Conservation (phyloP, 1,140 invertebrate genomes). For the Harpegnathos saltator region DNA sequence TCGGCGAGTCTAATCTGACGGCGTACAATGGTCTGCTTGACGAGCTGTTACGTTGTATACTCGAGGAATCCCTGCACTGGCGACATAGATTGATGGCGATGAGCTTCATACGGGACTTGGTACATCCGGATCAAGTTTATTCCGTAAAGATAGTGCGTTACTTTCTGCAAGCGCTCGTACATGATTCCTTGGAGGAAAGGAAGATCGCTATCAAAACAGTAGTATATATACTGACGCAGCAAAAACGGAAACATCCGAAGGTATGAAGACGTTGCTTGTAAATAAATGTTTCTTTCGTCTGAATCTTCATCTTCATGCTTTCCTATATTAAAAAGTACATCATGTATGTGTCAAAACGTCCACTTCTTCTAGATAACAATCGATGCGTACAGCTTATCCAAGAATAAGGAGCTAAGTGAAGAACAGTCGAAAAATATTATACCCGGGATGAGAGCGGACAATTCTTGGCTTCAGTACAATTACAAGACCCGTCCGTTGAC, state of each 20-base stretch:
- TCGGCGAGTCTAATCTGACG: conserved; percentile 85
- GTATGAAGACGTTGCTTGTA: conserved; percentile 61
- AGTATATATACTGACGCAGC: conserved; percentile 91
- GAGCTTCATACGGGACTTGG: conserved; percentile 89
- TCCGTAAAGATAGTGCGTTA: conserved; percentile 89
- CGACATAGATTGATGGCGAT: conserved; percentile 91
- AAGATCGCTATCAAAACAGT: conserved; percentile 89
- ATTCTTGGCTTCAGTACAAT: conserved; percentile 91
- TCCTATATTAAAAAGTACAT: too few relatives aligned
- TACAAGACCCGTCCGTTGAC: conserved; percentile 87
- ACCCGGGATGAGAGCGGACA: conserved; percentile 89
- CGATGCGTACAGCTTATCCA: conserved; percentile 8
- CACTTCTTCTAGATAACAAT: conserved; percentile 74
- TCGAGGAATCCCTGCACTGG: conserved; percentile 92
- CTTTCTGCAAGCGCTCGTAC: conserved; percentile 89
- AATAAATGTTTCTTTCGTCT: too few relatives aligned
- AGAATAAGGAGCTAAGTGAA: conserved; percentile 8
- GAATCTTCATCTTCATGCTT: too few relatives aligned
- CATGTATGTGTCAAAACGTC: neutral
- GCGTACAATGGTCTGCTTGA: conserved; percentile 88
- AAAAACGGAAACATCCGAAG: conserved; percentile 89
- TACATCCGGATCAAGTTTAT: conserved; percentile 90
- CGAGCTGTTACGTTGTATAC: conserved; percentile 88
- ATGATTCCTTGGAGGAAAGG: conserved; percentile 92
- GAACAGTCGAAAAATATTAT: conserved; percentile 63